Base-by-base conservation (phyloP, 2,113 vertebrate genomes). In the Amphiprion ocellaris region DNA sequence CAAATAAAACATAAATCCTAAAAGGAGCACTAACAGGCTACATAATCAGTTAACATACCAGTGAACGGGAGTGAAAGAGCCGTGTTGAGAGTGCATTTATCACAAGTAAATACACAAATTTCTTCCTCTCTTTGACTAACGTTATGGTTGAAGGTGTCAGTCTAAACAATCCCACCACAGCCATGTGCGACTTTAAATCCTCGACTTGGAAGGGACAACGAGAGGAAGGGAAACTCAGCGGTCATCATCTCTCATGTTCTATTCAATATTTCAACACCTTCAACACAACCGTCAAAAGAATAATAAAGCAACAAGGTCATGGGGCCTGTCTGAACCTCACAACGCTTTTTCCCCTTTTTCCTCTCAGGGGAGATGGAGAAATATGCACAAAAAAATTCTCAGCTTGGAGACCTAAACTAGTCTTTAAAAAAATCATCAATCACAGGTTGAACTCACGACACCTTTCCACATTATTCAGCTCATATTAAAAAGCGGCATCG, bases 201-300 rank as follows among this genome's bases (percentile, higher is more conserved):
- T 88, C 60, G 21, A 70, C 73, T 75, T 65, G 1, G 75, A 71
- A 69, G 56, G 91, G 87, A 88, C 84, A 86, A 56, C 70, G 56
- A 85, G 80, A 66, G 76, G 30, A 69, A 59, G 75, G 84, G 79
- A 85, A 95, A 91, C 91, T 90, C 92, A 88, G 94, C 93, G 82
- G 92, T 91, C 91, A 93, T 91, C 90, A 62, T 94, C 93, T 95
- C 94, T 96, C 94, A 95, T 93, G 92, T 95, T 93, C 94, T 94
- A 94, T 92, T 96, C 94, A 92, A 93, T 95, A 95, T 96, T 96
- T 96, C 96, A 97, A 93, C 94, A 94, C 89, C 94, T 91, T 93
- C 90, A 86, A 92, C 90, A 90, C 66, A 91, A 92, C 86, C 93
- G 93, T 94, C 94, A 93, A 90, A 95, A 95, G 91, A 96, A 96